Evolutionary conservation across 2,113 vertebrate genomes (phyloP).

Genomic region (Eurypyga helias): DNA sequence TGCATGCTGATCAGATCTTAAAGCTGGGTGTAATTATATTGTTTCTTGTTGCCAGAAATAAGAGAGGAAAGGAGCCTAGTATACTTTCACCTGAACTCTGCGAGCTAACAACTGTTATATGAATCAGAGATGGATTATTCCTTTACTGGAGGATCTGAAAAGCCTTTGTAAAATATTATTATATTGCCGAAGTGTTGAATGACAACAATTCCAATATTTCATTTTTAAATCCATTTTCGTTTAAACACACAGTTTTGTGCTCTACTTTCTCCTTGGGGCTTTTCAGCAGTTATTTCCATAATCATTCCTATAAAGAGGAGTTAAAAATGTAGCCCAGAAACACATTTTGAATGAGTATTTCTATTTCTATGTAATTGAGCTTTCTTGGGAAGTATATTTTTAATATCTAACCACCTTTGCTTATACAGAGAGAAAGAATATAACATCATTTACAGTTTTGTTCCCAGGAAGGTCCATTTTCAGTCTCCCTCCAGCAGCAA

Average conservation of each 20-base stretch:
- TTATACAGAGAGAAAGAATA: constrained; percentile 29
- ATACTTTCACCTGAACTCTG: neutral
- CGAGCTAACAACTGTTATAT: constrained; percentile 18
- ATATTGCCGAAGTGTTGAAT: constrained; percentile 59
- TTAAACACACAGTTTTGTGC: constrained; percentile 54
- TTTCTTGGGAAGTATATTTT: constrained; percentile 61
- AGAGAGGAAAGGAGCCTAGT: neutral
- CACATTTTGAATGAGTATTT: constrained; percentile 54
- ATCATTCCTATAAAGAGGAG: constrained; percentile 58
- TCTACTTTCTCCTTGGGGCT: constrained; percentile 54
- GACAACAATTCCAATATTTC: constrained; percentile 62
- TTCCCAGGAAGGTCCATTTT: constrained; percentile 33
- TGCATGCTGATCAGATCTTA: neutral
- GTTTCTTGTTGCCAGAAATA: neutral
- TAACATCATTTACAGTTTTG: constrained; percentile 28
- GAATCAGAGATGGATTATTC: constrained; percentile 44
- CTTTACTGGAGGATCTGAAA: neutral
- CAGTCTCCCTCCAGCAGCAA: constrained; percentile 22
- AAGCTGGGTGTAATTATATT: neutral
- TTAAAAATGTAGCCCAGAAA: constrained; percentile 61
- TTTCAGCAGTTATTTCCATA: constrained; percentile 65
- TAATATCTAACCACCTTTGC: constrained; percentile 45
- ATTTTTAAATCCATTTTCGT: constrained; percentile 72
- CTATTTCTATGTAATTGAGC: constrained; percentile 52
- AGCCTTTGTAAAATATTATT: constrained; percentile 59